Evolutionary conservation across 2,797 vertebrate genomes (phyloP).

Genomic region (Hyperoplus lanceolatus): DNA sequence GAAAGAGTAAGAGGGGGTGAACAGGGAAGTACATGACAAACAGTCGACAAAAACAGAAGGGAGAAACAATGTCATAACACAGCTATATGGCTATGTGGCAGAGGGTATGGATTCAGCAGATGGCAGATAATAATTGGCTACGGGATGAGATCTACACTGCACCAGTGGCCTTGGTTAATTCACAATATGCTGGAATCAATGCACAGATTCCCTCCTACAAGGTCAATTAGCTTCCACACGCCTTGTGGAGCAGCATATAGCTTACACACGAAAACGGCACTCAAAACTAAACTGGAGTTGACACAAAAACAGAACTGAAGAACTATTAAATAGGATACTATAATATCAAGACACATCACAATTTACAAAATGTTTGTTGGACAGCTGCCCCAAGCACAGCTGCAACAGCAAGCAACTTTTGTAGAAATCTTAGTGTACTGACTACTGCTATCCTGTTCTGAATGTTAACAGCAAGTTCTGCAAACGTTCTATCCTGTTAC

Average conservation of each 20-base stretch:
- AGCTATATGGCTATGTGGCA: conserved; percentile 44
- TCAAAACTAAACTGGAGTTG: not conserved
- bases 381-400: too few species aligned
- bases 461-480: not conserved
- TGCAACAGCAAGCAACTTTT: not conserved
- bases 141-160: conserved; percentile 60
- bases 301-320: not conserved
- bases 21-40: not conserved
- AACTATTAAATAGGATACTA: not conserved
- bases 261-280: not conserved
- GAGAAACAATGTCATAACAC: conserved; percentile 26
- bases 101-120: conserved; percentile 60
- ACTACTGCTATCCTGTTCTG: not conserved
- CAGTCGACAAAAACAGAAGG: not conserved
- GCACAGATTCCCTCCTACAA: conserved; percentile 62
- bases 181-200: conserved; percentile 61
- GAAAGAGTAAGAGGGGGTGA: not conserved
- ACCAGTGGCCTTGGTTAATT: conserved; percentile 59
- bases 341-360: not conserved
- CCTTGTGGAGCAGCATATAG: conserved; percentile 12
- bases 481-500: not conserved
- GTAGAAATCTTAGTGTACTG: not conserved
- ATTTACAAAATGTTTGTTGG: not conserved
- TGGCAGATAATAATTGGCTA: conserved; percentile 75
- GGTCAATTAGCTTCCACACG: conserved; percentile 59